phyloP scores from a whole-genome alignment of 2,888 invertebrate species.

The Amphipoea oculea region DNA sequence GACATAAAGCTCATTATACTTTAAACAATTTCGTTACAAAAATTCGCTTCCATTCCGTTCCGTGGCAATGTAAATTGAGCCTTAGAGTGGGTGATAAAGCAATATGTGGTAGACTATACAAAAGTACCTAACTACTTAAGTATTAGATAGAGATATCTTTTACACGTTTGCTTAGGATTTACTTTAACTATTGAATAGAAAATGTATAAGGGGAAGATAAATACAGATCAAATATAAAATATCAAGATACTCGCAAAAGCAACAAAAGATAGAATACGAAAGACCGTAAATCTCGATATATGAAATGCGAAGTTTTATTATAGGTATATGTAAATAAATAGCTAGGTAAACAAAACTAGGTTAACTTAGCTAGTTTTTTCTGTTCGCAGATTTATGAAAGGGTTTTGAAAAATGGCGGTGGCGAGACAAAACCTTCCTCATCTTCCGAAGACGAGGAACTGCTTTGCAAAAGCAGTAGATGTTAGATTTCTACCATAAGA shows the following conservation, averaged over 20 bases:
- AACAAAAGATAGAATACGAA: neutral
- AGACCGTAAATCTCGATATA: neutral
- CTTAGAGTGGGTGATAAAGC: neutral
- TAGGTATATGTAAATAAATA: too few relatives aligned
- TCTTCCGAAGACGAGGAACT: too few relatives aligned
- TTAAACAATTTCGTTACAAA: too few relatives aligned
- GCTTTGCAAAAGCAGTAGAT: too few relatives aligned
- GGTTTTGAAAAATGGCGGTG: too few relatives aligned
- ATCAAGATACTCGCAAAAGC: neutral
- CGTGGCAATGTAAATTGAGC: neutral
- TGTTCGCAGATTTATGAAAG: neutral
- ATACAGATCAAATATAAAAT: too few relatives aligned
- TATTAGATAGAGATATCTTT: neutral
- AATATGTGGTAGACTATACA: neutral
- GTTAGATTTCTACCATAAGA: too few relatives aligned
- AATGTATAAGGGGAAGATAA: constrained; percentile 15
- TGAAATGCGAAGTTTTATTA: neutral
- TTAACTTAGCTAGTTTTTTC: neutral
- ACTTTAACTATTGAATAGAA: neutral
- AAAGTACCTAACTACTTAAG: neutral
- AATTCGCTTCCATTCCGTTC: neutral
- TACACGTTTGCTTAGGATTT: constrained; percentile 4
- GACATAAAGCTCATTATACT: neutral
- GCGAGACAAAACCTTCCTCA: too few relatives aligned
- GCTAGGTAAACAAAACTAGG: too few relatives aligned